A percentile compares a stretch with the other conserved stretches of the same genome.
Conservation (phyloP, 2,888 invertebrate genomes). For the Crocallis elinguaria region DNA sequence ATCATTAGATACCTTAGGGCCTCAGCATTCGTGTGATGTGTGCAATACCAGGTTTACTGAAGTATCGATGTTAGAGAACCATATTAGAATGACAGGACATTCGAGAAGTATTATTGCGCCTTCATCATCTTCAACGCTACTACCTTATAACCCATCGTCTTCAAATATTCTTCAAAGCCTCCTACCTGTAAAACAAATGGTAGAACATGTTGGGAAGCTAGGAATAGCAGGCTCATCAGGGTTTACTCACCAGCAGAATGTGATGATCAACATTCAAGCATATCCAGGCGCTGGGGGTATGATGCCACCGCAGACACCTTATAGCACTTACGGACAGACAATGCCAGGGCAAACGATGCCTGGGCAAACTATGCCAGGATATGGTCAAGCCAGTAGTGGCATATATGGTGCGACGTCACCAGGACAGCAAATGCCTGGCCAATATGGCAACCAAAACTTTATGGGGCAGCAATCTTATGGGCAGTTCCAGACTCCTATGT, state of each 20-base stretch:
- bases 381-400: constrained; percentile 58
- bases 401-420: constrained; percentile 66
- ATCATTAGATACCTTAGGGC: constrained; percentile 86
- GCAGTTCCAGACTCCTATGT: constrained; percentile 63
- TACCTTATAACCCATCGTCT: constrained; percentile 68
- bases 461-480: constrained; percentile 63
- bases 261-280: constrained; percentile 87
- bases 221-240: constrained; percentile 60
- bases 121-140: constrained; percentile 58
- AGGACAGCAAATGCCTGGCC: constrained; percentile 65
- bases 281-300: constrained; percentile 83
- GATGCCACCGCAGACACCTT: constrained; percentile 73
- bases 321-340: constrained; percentile 61
- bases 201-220: constrained; percentile 78
- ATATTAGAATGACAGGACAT: constrained; percentile 83
- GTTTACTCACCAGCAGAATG: constrained; percentile 86
- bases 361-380: constrained; percentile 69
- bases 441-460: constrained; percentile 63
- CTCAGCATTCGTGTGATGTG: constrained; percentile 85
- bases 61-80: constrained; percentile 80
- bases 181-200: constrained; percentile 76
- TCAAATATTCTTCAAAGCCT: constrained; percentile 70
- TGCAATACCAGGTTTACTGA: constrained; percentile 86
- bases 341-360: constrained; percentile 63
- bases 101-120: constrained; percentile 71